Evolutionary conservation across 2,797 vertebrate species (phyloP), one percentile per base, ranked within the genome.

Genomic region (Enteromius argenteus): DNA sequence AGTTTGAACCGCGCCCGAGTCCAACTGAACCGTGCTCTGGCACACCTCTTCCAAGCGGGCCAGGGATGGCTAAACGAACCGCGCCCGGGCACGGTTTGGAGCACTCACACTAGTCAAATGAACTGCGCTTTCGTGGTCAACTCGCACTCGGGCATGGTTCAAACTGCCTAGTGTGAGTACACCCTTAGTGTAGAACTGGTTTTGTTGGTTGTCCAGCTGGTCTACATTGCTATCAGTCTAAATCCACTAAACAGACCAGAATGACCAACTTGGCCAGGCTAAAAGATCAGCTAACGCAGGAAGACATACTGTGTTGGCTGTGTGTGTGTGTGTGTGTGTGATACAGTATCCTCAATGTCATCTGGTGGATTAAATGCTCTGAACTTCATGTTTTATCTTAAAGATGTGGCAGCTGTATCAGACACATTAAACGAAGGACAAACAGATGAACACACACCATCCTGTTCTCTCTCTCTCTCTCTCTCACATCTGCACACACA

Each of bases 301-400:
- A 64, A 64, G 60, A 64, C 14, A 13, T 30, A 42, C 39, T 42
- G 39, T 10, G 2, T 49, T 58, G 32, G n/a, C 15, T 69, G 37
- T 37, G 51, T 51, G 30, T 32, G 13, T 73, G 39, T 46, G n/a
- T 53, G 3, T 67, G 13, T 60, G 23, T 66, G 19, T 69, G 37
- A 42, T 15, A 27, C 30, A 37, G 30, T 46, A 23, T 62, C 46
- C 46, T 53, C 27, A 66, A 8, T 82, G 71, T 66, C 71, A 75
- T 66, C 23, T 56, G 64, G 3, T 69, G 32, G 15, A 69, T 56
- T 39, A 53, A 3, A 56, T 39, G 46, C 11, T 69, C 64, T 39
- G n/a, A 46, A 56, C 49, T 42, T 80, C 8, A 35, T 39, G 32
- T 69, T 68, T 79, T 68, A 51, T 68, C 62, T 80, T 80, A 27